Base-by-base conservation (phyloP, 2,888 invertebrate genomes). In the Orthonevra nobilis region DNA sequence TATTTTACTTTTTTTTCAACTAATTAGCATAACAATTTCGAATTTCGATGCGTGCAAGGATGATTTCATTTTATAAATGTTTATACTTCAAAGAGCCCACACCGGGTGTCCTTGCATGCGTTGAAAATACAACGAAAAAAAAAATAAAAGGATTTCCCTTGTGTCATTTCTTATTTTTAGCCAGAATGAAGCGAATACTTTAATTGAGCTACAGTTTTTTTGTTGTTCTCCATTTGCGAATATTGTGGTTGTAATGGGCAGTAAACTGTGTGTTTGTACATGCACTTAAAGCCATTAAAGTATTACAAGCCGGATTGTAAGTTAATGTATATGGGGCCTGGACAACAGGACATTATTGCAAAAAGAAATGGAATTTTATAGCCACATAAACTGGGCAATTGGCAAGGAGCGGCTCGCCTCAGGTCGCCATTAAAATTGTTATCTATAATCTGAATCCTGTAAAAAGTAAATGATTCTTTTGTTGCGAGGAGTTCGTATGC, bases 1-100 rank as follows among this genome's bases (percentile, higher is more conserved):
- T 56, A 20, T 58, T 48, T 15, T 38, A 19, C 12, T 38, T 68
- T 46, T n/a, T n/a, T n/a, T n/a, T 54, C 40, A 32, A 52, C 52
- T 77, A 77, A 77, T 77, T 77, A 70, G 50, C 64, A 77, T 77
- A 64, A 63, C 28, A 77, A 70, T 77, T 42, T 30, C 38, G 12
- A 60, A 52, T 36, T 26, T 32, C 63, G 50, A 70, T 52, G n/a
- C 56, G 34, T 64, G 48, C 44, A 77, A 64, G 56, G 38, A 44
- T 32, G 36, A 44, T 56, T 36, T 66, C 9, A 34, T 28, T 46
- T 15, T 5, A 38, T 66, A 36, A 56, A 34, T 42, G 12, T 26
- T 52, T 32, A 44, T 48, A 12, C 20, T 28, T 58, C 12, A 46
- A 56, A 36, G 10, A 68, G n/a, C n/a, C n/a, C n/a, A n/a, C n/a